These are phyloP conservation scores for Labroides dimidiatus DNA, from an alignment of 2,797 vertebrate species.

Conservation along the genomic window DNA sequence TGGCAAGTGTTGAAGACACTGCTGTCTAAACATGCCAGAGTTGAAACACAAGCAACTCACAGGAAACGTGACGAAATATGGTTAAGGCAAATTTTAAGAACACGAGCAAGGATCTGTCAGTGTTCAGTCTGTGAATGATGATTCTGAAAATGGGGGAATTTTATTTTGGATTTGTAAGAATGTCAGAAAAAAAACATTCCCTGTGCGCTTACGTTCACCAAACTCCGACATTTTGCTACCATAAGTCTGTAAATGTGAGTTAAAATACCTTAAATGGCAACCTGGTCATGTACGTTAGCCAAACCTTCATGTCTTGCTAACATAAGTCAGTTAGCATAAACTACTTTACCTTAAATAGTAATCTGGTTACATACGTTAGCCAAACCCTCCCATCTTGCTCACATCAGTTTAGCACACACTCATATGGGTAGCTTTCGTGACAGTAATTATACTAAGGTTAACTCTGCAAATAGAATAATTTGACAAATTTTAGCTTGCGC, in stretches of 20 bases:
- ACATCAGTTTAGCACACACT: slow-evolving; percentile 17
- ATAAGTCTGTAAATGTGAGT: no score
- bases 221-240: no score
- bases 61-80: slow-evolving; percentile 43
- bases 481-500: background rate
- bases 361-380: background rate
- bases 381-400: background rate
- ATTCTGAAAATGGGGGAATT: slow-evolving; percentile 17
- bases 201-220: no score
- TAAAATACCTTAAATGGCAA: no score
- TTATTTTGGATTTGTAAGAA: slow-evolving; percentile 32
- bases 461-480: background rate
- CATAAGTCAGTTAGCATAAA: background rate
- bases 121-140: slow-evolving; percentile 29
- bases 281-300: no score
- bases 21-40: slow-evolving; percentile 72
- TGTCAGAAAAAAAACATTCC: background rate
- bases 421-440: background rate
- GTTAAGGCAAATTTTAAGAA: slow-evolving; percentile 35
- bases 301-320: no score
- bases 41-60: slow-evolving; percentile 53
- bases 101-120: slow-evolving; percentile 19
- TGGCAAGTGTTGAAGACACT: slow-evolving; percentile 69
- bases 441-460: background rate
- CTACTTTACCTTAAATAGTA: slow-evolving; percentile 36